Evolutionary conservation across 1,140 invertebrate species (phyloP).

Genomic region (Carposina sasakii): DNA sequence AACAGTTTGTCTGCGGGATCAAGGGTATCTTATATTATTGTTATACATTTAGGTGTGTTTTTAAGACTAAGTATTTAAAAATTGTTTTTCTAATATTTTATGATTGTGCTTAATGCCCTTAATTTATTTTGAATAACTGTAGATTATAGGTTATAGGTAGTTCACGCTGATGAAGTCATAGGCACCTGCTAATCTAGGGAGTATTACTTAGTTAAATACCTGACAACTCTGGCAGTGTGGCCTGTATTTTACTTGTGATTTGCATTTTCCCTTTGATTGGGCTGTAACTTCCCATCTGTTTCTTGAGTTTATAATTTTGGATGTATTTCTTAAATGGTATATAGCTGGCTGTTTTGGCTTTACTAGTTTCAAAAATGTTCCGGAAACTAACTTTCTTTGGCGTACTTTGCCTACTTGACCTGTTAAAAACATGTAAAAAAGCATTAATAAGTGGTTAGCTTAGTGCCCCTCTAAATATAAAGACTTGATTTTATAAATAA

Average conservation of each 20-base stretch:
- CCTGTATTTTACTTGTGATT: slow-evolving; percentile 45
- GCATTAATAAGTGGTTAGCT: slow-evolving; percentile 14
- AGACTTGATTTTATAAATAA: neutral
- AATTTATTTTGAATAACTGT: no score
- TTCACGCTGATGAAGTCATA: no score
- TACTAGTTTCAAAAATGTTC: slow-evolving; percentile 59
- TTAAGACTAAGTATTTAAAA: no score
- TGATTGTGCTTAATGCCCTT: no score
- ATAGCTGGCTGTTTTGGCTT: slow-evolving; percentile 57
- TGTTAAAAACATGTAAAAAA: slow-evolving; percentile 22
- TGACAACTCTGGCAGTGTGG: slow-evolving; percentile 46
- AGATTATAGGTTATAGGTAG: no score
- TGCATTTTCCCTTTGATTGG: slow-evolving; percentile 55
- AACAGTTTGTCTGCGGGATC: no score
- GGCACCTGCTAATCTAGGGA: no score
- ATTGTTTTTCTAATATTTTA: no score
- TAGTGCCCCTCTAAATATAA: neutral
- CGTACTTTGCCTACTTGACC: slow-evolving; percentile 57
- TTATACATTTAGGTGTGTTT: no score
- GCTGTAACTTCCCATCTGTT: slow-evolving; percentile 45
- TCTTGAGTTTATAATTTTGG: slow-evolving; percentile 55
- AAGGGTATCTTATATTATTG: no score
- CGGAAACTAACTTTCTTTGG: slow-evolving; percentile 63
- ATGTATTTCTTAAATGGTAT: slow-evolving; percentile 56
- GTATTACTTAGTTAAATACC: no score